phyloP scores from a whole-genome alignment of 2,797 vertebrate genomes.

The Tenualosa thibaudeaui region DNA sequence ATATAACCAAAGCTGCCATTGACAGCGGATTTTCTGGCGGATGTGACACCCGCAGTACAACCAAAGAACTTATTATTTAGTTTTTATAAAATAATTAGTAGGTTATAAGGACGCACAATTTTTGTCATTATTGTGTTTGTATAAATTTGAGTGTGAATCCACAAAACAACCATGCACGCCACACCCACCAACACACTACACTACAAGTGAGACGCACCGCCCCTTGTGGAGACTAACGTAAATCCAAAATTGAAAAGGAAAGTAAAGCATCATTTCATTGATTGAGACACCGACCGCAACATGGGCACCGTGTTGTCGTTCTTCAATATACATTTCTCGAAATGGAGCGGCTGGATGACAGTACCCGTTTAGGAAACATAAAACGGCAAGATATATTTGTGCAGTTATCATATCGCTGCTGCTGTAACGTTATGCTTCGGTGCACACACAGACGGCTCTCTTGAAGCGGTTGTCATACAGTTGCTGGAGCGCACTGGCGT shows the following conservation, averaged over 20 bases:
- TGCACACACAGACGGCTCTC: slow-evolving; percentile 24
- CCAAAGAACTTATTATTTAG: neutral
- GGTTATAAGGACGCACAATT: neutral
- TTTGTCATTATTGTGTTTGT: neutral
- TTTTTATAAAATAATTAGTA: neutral
- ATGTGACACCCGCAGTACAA: too few species aligned
- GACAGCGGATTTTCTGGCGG: neutral
- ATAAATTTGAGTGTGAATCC: neutral
- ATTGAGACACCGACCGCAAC: slow-evolving; percentile 17
- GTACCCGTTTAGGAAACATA: neutral
- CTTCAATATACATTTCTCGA: neutral
- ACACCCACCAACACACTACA: neutral
- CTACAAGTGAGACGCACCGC: slow-evolving; percentile 3
- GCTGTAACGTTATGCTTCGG: neutral
- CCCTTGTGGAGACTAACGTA: slow-evolving; percentile 17
- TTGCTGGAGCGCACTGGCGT: slow-evolving; percentile 62
- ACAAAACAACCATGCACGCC: slow-evolving; percentile 1
- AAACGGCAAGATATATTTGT: neutral
- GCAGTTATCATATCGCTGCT: neutral
- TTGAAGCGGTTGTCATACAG: slow-evolving; percentile 56
- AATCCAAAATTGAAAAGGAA: slow-evolving; percentile 10
- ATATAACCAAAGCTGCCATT: neutral
- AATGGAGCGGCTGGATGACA: neutral
- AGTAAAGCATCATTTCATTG: slow-evolving; percentile 12
- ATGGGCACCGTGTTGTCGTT: neutral